Conservation (phyloP, 2,113 vertebrate genomes). For the Chelonoidis abingdonii region DNA sequence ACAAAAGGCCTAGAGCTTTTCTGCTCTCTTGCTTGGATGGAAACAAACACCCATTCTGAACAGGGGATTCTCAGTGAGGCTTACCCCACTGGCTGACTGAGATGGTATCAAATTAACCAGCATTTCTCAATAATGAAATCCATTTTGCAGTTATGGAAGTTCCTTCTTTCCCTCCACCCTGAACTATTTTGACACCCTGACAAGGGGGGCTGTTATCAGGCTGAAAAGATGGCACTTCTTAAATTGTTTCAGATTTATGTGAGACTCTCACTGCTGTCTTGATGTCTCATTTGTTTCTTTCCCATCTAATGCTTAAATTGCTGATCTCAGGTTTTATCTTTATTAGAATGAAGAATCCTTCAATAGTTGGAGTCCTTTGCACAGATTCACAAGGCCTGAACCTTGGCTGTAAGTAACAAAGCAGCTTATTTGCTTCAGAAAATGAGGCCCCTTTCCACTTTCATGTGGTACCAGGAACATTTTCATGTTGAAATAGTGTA, state of each 20-base stretch:
- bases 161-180: background rate
- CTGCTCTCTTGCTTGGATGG: background rate
- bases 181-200: background rate
- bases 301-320: background rate
- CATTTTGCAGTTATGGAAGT: background rate
- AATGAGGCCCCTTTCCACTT: background rate
- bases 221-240: background rate
- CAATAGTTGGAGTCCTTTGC: slow-evolving; percentile 93
- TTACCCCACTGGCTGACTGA: background rate
- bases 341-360: slow-evolving; percentile 94
- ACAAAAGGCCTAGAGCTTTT: background rate
- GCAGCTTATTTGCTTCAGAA: background rate
- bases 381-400: slow-evolving; percentile 95
- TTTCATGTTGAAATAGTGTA: background rate
- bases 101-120: background rate
- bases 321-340: background rate
- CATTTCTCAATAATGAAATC: background rate
- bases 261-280: background rate
- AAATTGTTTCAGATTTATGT: background rate
- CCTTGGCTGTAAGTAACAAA: slow-evolving; percentile 89
- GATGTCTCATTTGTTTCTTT: background rate
- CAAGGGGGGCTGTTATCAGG: background rate
- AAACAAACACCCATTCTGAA: background rate
- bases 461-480: background rate
- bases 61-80: background rate